phyloP scores from a whole-genome alignment of 2,888 invertebrate species.

The Drosophila tripunctata region DNA sequence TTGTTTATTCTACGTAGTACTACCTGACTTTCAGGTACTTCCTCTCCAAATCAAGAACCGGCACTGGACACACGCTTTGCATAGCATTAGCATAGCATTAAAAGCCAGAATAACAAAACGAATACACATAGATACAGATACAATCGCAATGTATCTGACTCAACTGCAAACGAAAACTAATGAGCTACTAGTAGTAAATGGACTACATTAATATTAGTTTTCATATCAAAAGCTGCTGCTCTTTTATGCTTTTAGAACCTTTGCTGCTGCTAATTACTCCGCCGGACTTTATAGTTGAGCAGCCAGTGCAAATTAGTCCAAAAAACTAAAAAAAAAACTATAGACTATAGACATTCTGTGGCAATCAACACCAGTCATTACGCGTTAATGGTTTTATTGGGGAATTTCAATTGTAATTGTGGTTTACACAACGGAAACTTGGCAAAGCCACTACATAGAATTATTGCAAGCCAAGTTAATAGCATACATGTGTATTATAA shows the following conservation, averaged over 20 bases:
- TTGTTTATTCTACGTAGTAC: constrained; percentile 10
- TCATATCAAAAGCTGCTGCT: not conserved
- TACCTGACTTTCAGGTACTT: constrained; percentile 54
- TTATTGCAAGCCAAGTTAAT: constrained; percentile 23
- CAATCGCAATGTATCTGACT: constrained; percentile 18
- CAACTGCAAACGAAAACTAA: constrained; percentile 61
- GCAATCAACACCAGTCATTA: constrained; percentile 26
- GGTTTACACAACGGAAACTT: constrained; percentile 43
- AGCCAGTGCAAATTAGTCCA: constrained; percentile 35
- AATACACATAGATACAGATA: constrained; percentile 18
- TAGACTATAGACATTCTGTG: constrained; percentile 3
- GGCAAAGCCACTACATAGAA: constrained; percentile 21
- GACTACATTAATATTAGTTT: constrained; percentile 6
- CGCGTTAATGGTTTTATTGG: constrained; percentile 13
- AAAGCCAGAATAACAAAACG: constrained; percentile 58
- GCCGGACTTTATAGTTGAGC: constrained; percentile 46
- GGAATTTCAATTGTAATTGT: constrained; percentile 28
- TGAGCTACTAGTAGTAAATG: constrained; percentile 46
- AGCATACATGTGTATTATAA: constrained; percentile 26
- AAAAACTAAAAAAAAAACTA: not conserved
- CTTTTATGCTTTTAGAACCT: constrained; percentile 1
- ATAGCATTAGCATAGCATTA: constrained; percentile 69
- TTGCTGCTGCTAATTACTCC: constrained; percentile 44
- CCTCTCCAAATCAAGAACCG: constrained; percentile 55
- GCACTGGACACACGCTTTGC: constrained; percentile 68